phyloP scores from a whole-genome alignment of 2,797 vertebrate genomes.

The Gouania willdenowi region DNA sequence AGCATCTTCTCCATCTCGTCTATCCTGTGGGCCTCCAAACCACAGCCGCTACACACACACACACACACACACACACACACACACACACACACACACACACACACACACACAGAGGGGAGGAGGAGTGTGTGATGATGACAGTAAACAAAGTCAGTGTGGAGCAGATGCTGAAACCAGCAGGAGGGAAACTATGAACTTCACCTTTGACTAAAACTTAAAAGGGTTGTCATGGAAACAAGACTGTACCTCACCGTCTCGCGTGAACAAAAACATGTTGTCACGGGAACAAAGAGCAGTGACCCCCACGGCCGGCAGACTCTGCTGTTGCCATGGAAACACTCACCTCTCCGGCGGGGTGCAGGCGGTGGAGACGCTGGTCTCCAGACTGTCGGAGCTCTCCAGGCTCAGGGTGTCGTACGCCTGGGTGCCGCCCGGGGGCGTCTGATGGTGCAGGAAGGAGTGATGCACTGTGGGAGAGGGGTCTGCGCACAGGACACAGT shows the following conservation, averaged over 20 bases:
- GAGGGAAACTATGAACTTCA: slow-evolving; percentile 22
- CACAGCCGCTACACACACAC: slow-evolving; percentile 75
- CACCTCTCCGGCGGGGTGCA: slow-evolving; percentile 85
- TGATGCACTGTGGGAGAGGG: slow-evolving; percentile 79
- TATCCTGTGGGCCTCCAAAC: slow-evolving; percentile 83
- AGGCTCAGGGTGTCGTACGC: slow-evolving; percentile 94
- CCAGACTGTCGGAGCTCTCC: slow-evolving; percentile 97
- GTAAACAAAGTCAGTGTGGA: slow-evolving; percentile 25
- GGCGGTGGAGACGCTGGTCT: slow-evolving; percentile 91
- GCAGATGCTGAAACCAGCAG: slow-evolving; percentile 33
- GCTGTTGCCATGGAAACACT: slow-evolving; percentile 76
- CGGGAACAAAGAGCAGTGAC: slow-evolving; percentile 74
- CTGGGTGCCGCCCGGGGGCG: slow-evolving; percentile 67
- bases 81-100: too few relatives aligned
- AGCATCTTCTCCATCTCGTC: slow-evolving; percentile 98
- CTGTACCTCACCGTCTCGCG: slow-evolving; percentile 46
- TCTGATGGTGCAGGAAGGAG: slow-evolving; percentile 90
- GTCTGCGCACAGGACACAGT: slow-evolving; percentile 44
- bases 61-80: too few relatives aligned
- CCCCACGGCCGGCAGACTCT: slow-evolving; percentile 67
- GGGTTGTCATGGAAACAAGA: slow-evolving; percentile 73
- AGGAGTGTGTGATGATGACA: slow-evolving; percentile 32
- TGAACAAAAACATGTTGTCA: slow-evolving; percentile 79
- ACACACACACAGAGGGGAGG: background rate
- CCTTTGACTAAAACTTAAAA: slow-evolving; percentile 45